Conservation (phyloP, 2,888 invertebrate species). For the Ganaspis brasiliensis region DNA sequence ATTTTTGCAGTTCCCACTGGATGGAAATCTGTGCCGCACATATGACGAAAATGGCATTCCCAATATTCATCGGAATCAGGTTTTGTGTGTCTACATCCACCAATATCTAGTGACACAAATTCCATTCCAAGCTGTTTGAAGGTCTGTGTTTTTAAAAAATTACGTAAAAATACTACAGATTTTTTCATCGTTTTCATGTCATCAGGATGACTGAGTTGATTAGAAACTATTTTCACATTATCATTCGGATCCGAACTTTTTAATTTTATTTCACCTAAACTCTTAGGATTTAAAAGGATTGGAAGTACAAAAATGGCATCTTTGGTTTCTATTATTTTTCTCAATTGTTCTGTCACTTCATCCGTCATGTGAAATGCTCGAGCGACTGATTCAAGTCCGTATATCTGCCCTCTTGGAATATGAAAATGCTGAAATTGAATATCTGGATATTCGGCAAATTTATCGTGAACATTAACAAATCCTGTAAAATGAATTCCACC, state of each 20-base stretch:
- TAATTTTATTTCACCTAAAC: conserved; percentile 80
- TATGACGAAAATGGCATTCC: conserved; percentile 82
- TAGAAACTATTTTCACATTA: conserved; percentile 82
- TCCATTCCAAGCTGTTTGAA: conserved; percentile 65
- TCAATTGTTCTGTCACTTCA: conserved; percentile 65
- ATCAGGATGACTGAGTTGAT: conserved; percentile 81
- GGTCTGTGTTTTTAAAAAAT: conserved; percentile 65
- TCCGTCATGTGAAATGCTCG: conserved; percentile 57
- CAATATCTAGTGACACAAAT: conserved; percentile 65
- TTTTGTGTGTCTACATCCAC: conserved; percentile 67
- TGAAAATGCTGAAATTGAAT: conserved; percentile 82
- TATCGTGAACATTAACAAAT: conserved; percentile 82
- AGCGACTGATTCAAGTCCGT: conserved; percentile 46
- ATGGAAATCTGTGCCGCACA: conserved; percentile 84
- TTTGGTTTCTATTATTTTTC: conserved; percentile 63
- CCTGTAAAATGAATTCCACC: conserved; percentile 82
- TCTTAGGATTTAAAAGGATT: conserved; percentile 80
- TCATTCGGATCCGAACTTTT: conserved; percentile 81
- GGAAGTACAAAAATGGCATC: conserved; percentile 68
- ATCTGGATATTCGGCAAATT: conserved; percentile 82
- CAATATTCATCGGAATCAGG: conserved; percentile 77
- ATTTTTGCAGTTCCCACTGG: conserved; percentile 84
- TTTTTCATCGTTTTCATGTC: conserved; percentile 78
- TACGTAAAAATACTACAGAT: conserved; percentile 69
- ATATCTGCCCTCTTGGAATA: conserved; percentile 75